Base-by-base conservation (phyloP, 2,113 vertebrate species). In the Thalassoma bifasciatum region DNA sequence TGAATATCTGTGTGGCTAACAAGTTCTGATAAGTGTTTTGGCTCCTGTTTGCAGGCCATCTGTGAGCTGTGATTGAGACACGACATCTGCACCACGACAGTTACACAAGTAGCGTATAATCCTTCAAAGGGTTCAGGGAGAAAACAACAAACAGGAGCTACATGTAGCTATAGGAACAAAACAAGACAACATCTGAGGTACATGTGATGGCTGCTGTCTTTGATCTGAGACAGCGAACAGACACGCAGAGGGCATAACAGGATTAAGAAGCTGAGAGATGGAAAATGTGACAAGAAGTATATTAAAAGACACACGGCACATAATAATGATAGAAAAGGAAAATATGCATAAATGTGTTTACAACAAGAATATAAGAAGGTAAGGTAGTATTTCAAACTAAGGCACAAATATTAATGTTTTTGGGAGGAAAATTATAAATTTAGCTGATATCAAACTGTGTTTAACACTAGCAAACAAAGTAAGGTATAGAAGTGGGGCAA, bases 151-250 rank as follows among this genome's bases (percentile, higher is more conserved):
- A 70, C 54, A 66, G 24, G 2, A 72, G 36, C 52, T 51, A 72
- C 12, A 40, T 53, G 72, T 52, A 75, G 37, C 75, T 80, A 75
- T 72, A 76, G 12, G 10, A 79, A 77, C 12, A 44, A 47, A 77
- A 75, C 64, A 60, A 23, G 36, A 47, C 46, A 72, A 63, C 74
- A 86, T 83, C 77, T 79, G 68, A 85, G 66, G 64, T 37, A 42
- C 58, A 83, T 69, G 11, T 78, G 57, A 79, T 53, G 44, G 51
- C 23, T 59, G 17, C 24, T 22, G 46, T 58, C 52, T 66, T 66
- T 82, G 66, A 72, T 66, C 52, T 49, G 22, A 1, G 7, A 56
- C 51, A 52, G 1, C 16, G 51, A 77, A 44, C 37, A 72, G 21
- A 58, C 51, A 57, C n/a, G 64, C 7, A 61, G 30, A 12, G 36